Conservation (phyloP, 2,797 vertebrate genomes). For the Dendrocincla fuliginosa region DNA sequence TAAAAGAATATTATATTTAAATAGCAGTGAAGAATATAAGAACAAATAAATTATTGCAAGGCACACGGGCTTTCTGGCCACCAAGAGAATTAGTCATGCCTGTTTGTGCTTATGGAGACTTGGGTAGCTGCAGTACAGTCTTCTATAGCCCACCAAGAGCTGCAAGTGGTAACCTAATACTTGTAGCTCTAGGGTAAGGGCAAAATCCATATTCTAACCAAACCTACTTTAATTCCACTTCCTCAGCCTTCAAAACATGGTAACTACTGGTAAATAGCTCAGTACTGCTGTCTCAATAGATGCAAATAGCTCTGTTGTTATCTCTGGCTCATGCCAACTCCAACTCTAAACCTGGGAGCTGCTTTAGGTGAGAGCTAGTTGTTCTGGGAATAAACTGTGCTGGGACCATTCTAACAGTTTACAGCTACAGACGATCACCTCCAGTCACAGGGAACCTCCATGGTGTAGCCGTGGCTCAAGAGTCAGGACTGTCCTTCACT, state of each 20-base stretch:
- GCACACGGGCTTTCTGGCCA: neutral
- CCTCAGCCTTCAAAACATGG: neutral
- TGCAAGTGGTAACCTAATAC: neutral
- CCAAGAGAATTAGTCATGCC: neutral
- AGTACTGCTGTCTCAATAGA: neutral
- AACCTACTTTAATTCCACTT: neutral
- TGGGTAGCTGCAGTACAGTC: neutral
- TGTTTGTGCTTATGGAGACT: neutral
- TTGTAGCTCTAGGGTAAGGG: neutral
- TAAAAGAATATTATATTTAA: neutral
- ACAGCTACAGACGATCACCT: neutral
- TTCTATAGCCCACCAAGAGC: neutral
- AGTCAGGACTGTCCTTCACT: neutral
- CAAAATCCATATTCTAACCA: neutral
- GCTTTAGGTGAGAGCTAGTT: neutral
- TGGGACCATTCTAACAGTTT: neutral
- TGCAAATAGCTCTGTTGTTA: neutral
- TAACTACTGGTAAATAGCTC: neutral
- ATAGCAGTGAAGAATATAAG: neutral
- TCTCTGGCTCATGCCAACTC: neutral
- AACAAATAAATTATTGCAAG: neutral
- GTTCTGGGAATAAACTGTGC: neutral
- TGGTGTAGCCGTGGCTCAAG: neutral
- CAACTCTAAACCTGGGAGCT: neutral
- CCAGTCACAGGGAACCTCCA: neutral